Evolutionary conservation across 2,888 invertebrate genomes (phyloP).

Genomic region (Drosophila pullipes): DNA sequence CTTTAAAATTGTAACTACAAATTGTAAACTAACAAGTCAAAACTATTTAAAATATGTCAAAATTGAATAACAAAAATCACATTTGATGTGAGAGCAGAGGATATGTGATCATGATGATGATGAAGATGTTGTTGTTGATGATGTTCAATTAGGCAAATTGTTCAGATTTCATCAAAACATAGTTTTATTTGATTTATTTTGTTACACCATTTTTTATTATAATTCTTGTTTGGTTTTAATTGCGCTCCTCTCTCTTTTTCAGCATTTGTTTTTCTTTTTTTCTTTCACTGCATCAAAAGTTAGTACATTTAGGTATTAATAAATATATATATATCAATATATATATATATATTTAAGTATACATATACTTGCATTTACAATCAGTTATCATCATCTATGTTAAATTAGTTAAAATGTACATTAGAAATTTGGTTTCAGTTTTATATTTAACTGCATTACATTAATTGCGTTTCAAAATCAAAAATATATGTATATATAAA

Average conservation of each 20-base stretch:
- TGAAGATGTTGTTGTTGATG: neutral
- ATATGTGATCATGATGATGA: neutral
- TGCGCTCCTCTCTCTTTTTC: slow-evolving; percentile 7
- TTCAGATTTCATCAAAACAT: slow-evolving; percentile 34
- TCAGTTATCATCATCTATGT: slow-evolving; percentile 33
- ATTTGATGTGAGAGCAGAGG: neutral
- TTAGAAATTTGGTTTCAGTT: slow-evolving; percentile 65
- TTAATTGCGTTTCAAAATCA: slow-evolving; percentile 47
- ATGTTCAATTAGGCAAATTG: neutral
- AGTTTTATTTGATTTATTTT: slow-evolving; percentile 30
- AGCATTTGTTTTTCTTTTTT: slow-evolving; percentile 13
- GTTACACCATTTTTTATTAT: slow-evolving; percentile 37
- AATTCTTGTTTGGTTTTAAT: slow-evolving; percentile 26
- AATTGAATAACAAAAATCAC: neutral
- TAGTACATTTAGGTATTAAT: slow-evolving; percentile 41
- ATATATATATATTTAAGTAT: slow-evolving; percentile 2
- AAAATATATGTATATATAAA: slow-evolving; percentile 46
- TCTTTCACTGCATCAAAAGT: slow-evolving; percentile 41
- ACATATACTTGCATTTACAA: slow-evolving; percentile 19
- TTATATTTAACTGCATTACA: slow-evolving; percentile 37
- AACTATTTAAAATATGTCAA: slow-evolving; percentile 12
- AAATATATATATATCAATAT: slow-evolving; percentile 22
- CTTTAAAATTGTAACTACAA: neutral
- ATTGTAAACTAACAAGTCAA: slow-evolving; percentile 9
- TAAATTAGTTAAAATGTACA: slow-evolving; percentile 68